Evolutionary conservation across 2,888 invertebrate species (phyloP).

Genomic region (Ptilodon capucinus): DNA sequence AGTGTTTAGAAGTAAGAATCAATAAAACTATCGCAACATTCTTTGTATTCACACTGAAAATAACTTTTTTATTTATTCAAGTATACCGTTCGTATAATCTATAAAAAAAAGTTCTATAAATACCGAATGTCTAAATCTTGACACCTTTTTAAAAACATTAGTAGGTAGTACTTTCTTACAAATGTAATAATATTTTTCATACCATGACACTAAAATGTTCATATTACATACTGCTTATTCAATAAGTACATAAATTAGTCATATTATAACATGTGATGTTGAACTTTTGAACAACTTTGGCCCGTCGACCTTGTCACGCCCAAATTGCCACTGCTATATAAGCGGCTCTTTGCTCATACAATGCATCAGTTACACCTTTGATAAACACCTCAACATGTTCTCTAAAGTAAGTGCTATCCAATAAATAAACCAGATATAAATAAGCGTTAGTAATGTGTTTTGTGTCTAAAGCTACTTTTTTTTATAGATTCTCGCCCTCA

Average conservation of each 20-base stretch:
- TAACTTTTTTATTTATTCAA: too few relatives aligned
- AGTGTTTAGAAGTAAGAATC: too few relatives aligned
- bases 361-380: constrained; percentile 55
- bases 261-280: constrained; percentile 10
- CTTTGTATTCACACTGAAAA: too few relatives aligned
- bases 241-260: constrained; percentile 13
- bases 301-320: constrained; percentile 62
- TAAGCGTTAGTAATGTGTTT: neutral
- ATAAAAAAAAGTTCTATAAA: too few relatives aligned
- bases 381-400: constrained; percentile 59
- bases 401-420: constrained; percentile 60
- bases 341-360: constrained; percentile 40
- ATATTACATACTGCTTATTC: too few relatives aligned
- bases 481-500: constrained; percentile 58
- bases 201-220: too few relatives aligned
- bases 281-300: constrained; percentile 39
- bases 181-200: too few relatives aligned
- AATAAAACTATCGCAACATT: too few relatives aligned
- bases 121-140: too few relatives aligned
- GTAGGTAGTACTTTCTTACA: too few relatives aligned
- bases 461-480: constrained; percentile 3
- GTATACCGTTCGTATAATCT: too few relatives aligned
- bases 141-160: too few relatives aligned
- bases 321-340: constrained; percentile 57
- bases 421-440: neutral